Conservation (phyloP, 1,140 invertebrate genomes). For the Cephus cinctus region DNA sequence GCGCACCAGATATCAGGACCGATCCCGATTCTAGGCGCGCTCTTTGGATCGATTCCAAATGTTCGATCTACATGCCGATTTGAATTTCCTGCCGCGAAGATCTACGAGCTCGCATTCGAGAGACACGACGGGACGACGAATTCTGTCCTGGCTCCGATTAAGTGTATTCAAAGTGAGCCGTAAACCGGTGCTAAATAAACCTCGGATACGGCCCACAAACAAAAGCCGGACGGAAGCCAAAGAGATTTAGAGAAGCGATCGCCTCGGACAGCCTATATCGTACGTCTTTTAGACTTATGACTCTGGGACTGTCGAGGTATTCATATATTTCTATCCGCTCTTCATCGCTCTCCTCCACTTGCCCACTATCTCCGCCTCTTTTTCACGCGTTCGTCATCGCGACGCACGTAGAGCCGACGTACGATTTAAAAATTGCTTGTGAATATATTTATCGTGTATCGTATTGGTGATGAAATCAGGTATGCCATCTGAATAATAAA, state of each 20-base stretch:
- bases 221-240: conserved; percentile 22
- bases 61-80: no score
- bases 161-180: conserved; percentile 51
- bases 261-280: background rate
- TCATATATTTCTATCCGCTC: no score
- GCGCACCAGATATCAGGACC: no score
- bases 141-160: background rate
- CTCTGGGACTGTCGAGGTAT: background rate
- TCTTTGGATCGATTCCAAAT: conserved; percentile 51
- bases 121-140: background rate
- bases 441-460: no score
- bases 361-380: no score
- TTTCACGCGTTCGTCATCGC: no score
- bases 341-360: background rate
- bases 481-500: no score
- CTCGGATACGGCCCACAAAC: conserved; percentile 33
- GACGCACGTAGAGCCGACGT: no score
- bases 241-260: background rate
- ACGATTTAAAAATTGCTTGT: no score
- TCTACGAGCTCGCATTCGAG: no score
- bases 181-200: conserved; percentile 50
- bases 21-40: conserved; percentile 54
- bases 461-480: no score
- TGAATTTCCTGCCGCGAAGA: conserved; percentile 17
- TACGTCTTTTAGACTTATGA: background rate